Evolutionary conservation across 2,797 vertebrate species (phyloP).

Genomic region (Sternotherus odoratus): DNA sequence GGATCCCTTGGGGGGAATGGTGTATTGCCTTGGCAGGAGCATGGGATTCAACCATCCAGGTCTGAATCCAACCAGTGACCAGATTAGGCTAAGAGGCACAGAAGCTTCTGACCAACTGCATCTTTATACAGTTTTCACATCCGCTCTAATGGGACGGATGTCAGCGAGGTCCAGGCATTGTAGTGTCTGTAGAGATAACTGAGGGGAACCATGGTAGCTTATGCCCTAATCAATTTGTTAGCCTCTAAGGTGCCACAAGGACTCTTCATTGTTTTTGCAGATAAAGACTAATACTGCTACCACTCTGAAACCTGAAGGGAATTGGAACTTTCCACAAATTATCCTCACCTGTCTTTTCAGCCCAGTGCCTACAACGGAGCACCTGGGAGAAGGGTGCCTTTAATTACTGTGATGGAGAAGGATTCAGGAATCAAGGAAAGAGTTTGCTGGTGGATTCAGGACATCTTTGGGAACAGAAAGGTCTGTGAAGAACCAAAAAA

Average conservation of each 20-base stretch:
- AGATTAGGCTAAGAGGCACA: too few species aligned
- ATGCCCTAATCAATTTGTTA: too few species aligned
- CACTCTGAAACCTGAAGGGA: too few species aligned
- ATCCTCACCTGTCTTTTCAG: not conserved
- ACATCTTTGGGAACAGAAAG: not conserved
- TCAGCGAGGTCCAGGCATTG: not conserved
- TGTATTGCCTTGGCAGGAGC: not conserved
- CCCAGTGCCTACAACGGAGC: not conserved
- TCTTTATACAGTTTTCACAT: not conserved
- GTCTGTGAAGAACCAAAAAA: not conserved
- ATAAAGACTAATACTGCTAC: too few species aligned
- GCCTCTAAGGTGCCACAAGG: too few species aligned
- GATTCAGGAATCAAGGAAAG: not conserved
- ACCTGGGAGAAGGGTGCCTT: not conserved
- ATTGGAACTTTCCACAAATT: too few species aligned
- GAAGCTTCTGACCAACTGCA: not conserved
- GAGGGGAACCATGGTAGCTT: not conserved
- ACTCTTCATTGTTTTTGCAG: too few species aligned
- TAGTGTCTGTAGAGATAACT: not conserved
- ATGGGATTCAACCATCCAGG: not conserved
- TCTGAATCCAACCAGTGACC: too few species aligned
- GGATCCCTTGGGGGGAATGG: not conserved
- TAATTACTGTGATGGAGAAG: too few species aligned
- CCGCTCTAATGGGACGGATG: not conserved
- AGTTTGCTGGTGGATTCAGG: not conserved